Base-by-base conservation (phyloP, 2,888 invertebrate species). In the Hirtodrosophila histrioides region DNA sequence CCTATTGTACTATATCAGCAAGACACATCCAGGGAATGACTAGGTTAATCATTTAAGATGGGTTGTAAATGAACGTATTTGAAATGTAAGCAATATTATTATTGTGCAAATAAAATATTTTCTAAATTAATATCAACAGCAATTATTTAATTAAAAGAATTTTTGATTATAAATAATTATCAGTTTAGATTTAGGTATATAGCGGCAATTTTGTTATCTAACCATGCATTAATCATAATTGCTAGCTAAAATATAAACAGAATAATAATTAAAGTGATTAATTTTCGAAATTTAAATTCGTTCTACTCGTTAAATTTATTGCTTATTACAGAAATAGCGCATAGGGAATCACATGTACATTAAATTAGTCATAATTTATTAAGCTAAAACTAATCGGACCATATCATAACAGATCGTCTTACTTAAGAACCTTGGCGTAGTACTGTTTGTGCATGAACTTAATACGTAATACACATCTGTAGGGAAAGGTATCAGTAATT, bases 381-480 rank as follows among this genome's bases (percentile, higher is more conserved):
- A 50, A 9, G 10, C 35, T 71, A 66, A 17, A 45, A 10, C 57
- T 39, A 45, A 39, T 33, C 0, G 36, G 10, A 31, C 35, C 29
- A 40, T n/a, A 2, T 6, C 29, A 31, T n/a, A 11, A 63, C 35
- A 33, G 12, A 36, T 31, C 10, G 8, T 8, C 27, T 81, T 67
- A 89, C 50, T 90, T 90, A 17, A 89, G 64, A 41, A 88, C 72
- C 75, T 81, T 77, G 48, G 86, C 86, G 58, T 89, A 89, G 56
- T 90, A 78, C 41, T 88, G 75, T 46, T 84, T 88, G 61, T 86
- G 78, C 48, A 65, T 75, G 24, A 69, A 65, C 62, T 90, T 89
- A 62, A 90, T 84, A 36, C 85, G 88, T n/a, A 89, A 70, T 43
- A 90, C 90, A 56, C 73, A 76, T 27, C 89, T 89, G 65, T 7